phyloP scores from a whole-genome alignment of 2,888 invertebrate species.

The Spodoptera littoralis region DNA sequence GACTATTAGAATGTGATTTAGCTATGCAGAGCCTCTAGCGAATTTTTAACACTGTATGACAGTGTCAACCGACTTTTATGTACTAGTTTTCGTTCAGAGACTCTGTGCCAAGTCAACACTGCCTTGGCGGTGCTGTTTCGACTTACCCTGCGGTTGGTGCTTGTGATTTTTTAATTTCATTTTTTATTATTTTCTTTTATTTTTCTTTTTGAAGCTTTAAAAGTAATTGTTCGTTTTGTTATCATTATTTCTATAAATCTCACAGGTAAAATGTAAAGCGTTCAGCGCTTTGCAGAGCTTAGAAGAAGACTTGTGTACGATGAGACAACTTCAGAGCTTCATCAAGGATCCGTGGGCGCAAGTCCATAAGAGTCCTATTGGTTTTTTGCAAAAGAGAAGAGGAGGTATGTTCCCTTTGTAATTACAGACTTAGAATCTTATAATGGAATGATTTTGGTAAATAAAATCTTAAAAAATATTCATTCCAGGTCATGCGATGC shows the following conservation, averaged over 20 bases:
- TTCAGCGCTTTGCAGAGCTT: slow-evolving; percentile 97
- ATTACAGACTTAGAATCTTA: slow-evolving; percentile 2
- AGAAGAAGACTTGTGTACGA: slow-evolving; percentile 95
- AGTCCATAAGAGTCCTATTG: slow-evolving; percentile 96
- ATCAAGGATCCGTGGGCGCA: slow-evolving; percentile 91
- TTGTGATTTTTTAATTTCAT: slow-evolving; percentile 9
- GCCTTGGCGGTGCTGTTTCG: slow-evolving; percentile 47
- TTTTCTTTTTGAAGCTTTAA: not conserved
- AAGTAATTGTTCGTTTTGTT: not conserved
- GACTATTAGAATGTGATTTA: slow-evolving; percentile 6
- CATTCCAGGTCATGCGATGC: slow-evolving; percentile 95
- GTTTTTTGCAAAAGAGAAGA: slow-evolving; percentile 93
- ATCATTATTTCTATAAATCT: slow-evolving; percentile 24
- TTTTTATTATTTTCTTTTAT: not conserved
- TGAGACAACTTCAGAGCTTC: slow-evolving; percentile 93
- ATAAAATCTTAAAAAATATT: slow-evolving; percentile 1
- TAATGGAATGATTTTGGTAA: not conserved
- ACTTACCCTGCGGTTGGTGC: slow-evolving; percentile 36
- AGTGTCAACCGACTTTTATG: slow-evolving; percentile 2
- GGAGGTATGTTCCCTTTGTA: slow-evolving; percentile 88
- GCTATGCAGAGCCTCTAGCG: slow-evolving; percentile 34
- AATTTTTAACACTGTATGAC: slow-evolving; percentile 2
- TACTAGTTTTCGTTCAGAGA: slow-evolving; percentile 23
- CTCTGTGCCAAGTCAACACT: slow-evolving; percentile 44
- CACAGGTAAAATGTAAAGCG: slow-evolving; percentile 95